Evolutionary conservation across 2,888 invertebrate species (phyloP).

Genomic region (Coleophora deauratella): DNA sequence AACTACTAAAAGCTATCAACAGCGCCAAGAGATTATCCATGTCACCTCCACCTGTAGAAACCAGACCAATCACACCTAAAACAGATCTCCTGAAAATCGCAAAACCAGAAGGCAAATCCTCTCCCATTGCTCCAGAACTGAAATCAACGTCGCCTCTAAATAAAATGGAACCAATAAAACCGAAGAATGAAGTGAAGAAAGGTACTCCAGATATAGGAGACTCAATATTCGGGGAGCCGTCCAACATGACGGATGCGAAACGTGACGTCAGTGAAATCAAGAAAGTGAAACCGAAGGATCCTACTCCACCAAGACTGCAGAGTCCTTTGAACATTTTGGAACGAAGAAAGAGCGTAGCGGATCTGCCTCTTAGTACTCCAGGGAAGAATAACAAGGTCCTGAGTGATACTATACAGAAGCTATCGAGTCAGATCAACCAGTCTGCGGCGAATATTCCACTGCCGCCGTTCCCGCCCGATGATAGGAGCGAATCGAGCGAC

Average conservation of each 20-base stretch:
- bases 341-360: conserved; percentile 58
- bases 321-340: conserved; percentile 57
- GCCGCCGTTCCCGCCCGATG: conserved; percentile 49
- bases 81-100: conserved; percentile 34
- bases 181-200: conserved; percentile 44
- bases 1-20: conserved; percentile 74
- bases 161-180: conserved; percentile 29
- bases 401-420: conserved; percentile 77
- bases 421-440: conserved; percentile 70
- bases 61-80: conserved; percentile 43
- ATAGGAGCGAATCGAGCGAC: conserved; percentile 61
- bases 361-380: conserved; percentile 45
- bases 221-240: conserved; percentile 56
- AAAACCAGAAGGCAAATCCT: conserved; percentile 33
- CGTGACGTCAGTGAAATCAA: conserved; percentile 46
- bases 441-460: conserved; percentile 42
- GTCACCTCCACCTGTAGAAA: conserved; percentile 57
- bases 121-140: conserved; percentile 34
- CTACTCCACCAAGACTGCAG: conserved; percentile 42
- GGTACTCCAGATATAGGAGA: conserved; percentile 38
- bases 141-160: conserved; percentile 17
- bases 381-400: conserved; percentile 75
- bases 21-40: conserved; percentile 69
- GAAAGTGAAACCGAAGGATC: conserved; percentile 48
- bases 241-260: conserved; percentile 46